A percentile compares a stretch with the other conserved stretches of the same genome.
These are phyloP conservation scores for Hippotragus niger DNA, from an alignment of 2,113 vertebrate species.

Conservation along the genomic window DNA sequence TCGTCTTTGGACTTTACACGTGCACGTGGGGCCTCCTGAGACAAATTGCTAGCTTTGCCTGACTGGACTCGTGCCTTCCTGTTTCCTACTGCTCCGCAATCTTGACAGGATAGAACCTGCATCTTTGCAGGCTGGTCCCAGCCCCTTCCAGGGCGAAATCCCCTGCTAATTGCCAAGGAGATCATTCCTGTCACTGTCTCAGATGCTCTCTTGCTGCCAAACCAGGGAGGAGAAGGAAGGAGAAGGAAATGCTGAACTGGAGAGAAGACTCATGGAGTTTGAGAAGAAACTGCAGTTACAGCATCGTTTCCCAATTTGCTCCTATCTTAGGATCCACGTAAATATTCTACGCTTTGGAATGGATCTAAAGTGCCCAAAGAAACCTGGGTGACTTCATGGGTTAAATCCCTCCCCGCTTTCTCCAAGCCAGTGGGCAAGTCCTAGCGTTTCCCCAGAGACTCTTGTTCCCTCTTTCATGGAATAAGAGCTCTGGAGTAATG, in stretches of 20 bases:
- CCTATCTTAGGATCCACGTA: not conserved
- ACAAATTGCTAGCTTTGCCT: conserved; percentile 41
- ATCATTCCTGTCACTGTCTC: not conserved
- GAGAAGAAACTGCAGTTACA: not conserved
- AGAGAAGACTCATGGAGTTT: not conserved
- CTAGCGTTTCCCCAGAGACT: not conserved
- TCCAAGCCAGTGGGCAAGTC: not conserved
- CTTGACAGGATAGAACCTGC: conserved; percentile 16
- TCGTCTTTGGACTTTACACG: not conserved
- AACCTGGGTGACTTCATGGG: not conserved
- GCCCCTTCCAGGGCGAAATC: not conserved
- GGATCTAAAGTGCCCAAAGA: not conserved
- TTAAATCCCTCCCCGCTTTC: not conserved
- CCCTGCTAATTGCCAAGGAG: conserved; percentile 7
- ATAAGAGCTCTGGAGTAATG: not conserved
- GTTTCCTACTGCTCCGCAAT: conserved; percentile 54
- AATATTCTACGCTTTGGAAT: not conserved
- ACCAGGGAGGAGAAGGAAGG: not conserved
- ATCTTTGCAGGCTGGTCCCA: conserved; percentile 8
- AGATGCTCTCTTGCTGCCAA: not conserved
- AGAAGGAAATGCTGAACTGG: not conserved
- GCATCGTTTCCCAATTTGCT: not conserved
- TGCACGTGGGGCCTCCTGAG: not conserved
- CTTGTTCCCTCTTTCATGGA: not conserved
- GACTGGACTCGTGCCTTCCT: not conserved